These are phyloP conservation scores for Sabatieria punctata DNA, from an alignment of 2,888 invertebrate species.

Conservation along the genomic window DNA sequence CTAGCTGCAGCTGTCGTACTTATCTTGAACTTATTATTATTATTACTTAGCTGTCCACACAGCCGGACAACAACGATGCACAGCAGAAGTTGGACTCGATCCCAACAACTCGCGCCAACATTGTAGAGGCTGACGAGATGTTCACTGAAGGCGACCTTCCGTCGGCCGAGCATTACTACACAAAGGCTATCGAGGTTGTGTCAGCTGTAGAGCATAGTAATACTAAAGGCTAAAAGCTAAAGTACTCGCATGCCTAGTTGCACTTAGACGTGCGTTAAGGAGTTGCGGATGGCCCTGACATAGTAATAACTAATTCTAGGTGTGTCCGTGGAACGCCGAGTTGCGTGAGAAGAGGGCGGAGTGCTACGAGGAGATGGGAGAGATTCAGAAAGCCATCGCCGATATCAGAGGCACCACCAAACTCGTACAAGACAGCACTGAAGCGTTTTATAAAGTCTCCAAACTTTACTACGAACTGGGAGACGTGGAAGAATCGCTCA, in stretches of 20 bases:
- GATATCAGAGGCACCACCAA: slow-evolving; percentile 79
- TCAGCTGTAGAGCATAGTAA: not conserved
- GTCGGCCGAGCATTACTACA: slow-evolving; percentile 48
- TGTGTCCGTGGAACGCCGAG: slow-evolving; percentile 70
- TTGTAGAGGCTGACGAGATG: slow-evolving; percentile 47
- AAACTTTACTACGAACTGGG: slow-evolving; percentile 70
- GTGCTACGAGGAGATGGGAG: slow-evolving; percentile 58
- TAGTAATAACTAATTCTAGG: slow-evolving; percentile 34
- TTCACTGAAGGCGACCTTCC: slow-evolving; percentile 44
- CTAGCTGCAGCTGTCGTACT: slow-evolving; percentile 2
- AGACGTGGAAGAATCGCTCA: slow-evolving; percentile 71
- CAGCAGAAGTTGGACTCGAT: slow-evolving; percentile 50
- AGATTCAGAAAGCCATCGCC: slow-evolving; percentile 65
- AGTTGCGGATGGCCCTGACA: too few relatives aligned
- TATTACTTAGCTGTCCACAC: slow-evolving; percentile 44
- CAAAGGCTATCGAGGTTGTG: slow-evolving; percentile 22
- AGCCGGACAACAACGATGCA: slow-evolving; percentile 61
- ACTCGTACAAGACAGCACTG: slow-evolving; percentile 74
- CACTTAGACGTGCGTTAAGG: too few relatives aligned
- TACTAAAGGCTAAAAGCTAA: not conserved
- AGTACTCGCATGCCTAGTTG: too few relatives aligned
- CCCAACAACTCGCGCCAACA: slow-evolving; percentile 45
- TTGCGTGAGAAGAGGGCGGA: slow-evolving; percentile 70
- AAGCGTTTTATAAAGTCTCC: slow-evolving; percentile 64
- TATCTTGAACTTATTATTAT: not conserved